These are phyloP conservation scores for Caenorhabditis plicata DNA, from an alignment of 2,888 invertebrate species.

Conservation along the genomic window DNA sequence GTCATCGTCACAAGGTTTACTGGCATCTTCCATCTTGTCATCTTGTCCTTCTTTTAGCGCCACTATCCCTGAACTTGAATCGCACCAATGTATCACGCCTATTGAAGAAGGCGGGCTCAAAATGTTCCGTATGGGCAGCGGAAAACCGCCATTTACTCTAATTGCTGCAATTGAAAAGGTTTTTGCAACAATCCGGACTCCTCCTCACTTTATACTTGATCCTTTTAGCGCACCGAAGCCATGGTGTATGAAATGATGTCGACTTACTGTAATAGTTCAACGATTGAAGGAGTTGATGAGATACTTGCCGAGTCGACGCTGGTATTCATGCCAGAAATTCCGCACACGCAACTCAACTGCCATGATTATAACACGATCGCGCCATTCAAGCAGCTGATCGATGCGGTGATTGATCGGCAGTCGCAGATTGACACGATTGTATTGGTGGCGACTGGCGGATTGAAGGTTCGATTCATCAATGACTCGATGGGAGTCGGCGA, in stretches of 20 bases:
- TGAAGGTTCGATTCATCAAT: slow-evolving; percentile 49
- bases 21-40: slow-evolving; percentile 13
- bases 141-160: slow-evolving; percentile 56
- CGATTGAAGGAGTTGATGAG: slow-evolving; percentile 10
- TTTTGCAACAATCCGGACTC: not conserved
- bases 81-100: slow-evolving; percentile 32
- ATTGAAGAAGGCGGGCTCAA: slow-evolving; percentile 14
- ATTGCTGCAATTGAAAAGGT: slow-evolving; percentile 59
- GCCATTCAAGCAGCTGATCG: slow-evolving; percentile 54
- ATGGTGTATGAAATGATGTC: slow-evolving; percentile 56
- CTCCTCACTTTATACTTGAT: not conserved
- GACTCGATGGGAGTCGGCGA: slow-evolving; percentile 31
- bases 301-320: slow-evolving; percentile 47
- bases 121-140: slow-evolving; percentile 44
- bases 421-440: slow-evolving; percentile 59
- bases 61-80: slow-evolving; percentile 32
- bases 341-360: slow-evolving; percentile 58
- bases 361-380: slow-evolving; percentile 62
- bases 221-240: slow-evolving; percentile 57
- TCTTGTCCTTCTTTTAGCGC: slow-evolving; percentile 17
- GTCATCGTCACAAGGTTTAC: slow-evolving; percentile 44
- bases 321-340: slow-evolving; percentile 61
- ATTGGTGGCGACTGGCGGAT: slow-evolving; percentile 55
- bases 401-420: slow-evolving; percentile 38
- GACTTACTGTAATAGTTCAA: slow-evolving; percentile 36